A percentile compares a stretch with the other conserved stretches of the same genome.
phyloP scores from a whole-genome alignment of 1,140 invertebrate species.

The Aphelenchoides avenae region DNA sequence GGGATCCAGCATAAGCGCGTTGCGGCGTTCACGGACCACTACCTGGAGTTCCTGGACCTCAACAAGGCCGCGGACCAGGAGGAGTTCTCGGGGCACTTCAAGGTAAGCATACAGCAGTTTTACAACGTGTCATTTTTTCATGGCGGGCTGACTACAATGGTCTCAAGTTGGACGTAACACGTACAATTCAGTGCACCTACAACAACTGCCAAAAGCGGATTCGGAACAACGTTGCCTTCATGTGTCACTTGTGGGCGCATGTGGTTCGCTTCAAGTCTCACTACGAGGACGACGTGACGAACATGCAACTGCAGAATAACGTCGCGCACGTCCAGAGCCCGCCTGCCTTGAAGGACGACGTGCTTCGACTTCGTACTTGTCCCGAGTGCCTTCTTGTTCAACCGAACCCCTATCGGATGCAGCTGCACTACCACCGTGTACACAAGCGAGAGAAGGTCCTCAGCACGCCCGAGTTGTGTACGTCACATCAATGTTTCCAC shows the following conservation, averaged over 20 bases:
- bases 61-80: conserved; percentile 6
- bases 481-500: neutral
- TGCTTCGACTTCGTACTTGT: neutral
- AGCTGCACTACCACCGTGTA: conserved; percentile 7
- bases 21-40: too few species aligned
- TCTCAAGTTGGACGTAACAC: neutral
- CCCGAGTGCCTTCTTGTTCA: conserved; percentile 9
- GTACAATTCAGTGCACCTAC: conserved; percentile 20
- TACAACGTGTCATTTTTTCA: neutral
- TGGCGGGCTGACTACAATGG: neutral
- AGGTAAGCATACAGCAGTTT: neutral
- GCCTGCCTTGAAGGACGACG: neutral
- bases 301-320: conserved; percentile 1
- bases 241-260: conserved; percentile 23
- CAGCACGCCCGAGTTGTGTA: conserved; percentile 1
- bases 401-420: conserved; percentile 7
- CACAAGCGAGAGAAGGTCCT: conserved; percentile 6
- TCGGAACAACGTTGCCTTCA: conserved; percentile 17
- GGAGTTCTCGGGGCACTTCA: conserved; percentile 19
- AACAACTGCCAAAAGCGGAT: conserved; percentile 8
- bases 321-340: neutral
- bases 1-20: too few species aligned
- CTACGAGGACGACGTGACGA: conserved; percentile 2
- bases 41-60: too few species aligned
- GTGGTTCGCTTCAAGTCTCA: neutral